Evolutionary conservation across 2,113 vertebrate species (phyloP).

Genomic region (Eulemur macaco): DNA sequence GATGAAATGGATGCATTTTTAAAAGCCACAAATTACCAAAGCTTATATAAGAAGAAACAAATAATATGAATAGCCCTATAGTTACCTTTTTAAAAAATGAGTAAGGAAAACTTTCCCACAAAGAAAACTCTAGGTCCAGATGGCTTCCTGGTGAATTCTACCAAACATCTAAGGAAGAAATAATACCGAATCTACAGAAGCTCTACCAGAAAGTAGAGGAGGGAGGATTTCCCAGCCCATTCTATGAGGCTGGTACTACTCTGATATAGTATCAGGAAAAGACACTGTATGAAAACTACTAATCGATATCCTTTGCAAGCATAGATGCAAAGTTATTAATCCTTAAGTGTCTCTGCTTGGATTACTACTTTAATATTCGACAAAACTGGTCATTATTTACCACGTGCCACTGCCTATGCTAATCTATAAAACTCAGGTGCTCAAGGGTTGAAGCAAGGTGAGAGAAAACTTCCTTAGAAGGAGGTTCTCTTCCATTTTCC

Average conservation of each 20-base stretch:
- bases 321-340: neutral
- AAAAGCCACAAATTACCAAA: neutral
- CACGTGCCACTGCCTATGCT: neutral
- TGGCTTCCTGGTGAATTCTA: neutral
- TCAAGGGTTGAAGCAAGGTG: neutral
- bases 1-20: neutral
- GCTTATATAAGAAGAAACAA: neutral
- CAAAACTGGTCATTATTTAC: neutral
- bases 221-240: neutral
- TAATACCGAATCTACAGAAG: neutral
- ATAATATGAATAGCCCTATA: neutral
- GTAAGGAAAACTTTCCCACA: neutral
- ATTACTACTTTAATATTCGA: neutral
- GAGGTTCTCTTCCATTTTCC: neutral
- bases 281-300: neutral
- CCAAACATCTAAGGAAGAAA: neutral
- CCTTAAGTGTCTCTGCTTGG: neutral
- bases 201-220: conserved; percentile 1
- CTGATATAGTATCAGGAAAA: neutral
- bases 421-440: neutral
- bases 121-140: neutral
- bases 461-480: neutral
- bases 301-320: neutral
- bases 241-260: neutral
- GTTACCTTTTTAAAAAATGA: neutral